Evolutionary conservation across 2,888 invertebrate genomes (phyloP).

Genomic region (Metallyticus violacea): DNA sequence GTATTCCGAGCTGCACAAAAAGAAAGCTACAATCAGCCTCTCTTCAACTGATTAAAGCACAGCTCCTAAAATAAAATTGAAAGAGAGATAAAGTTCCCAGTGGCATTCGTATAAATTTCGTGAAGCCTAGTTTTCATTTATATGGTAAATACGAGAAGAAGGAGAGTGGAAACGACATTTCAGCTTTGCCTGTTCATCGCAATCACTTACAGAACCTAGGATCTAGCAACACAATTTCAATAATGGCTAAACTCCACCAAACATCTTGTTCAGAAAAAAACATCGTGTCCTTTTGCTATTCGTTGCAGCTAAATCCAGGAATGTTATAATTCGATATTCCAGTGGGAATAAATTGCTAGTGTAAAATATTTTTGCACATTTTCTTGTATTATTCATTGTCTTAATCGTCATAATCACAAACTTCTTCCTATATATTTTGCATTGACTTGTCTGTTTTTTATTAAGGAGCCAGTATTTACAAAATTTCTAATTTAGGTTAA

Average conservation of each 20-base stretch:
- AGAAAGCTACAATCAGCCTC: neutral
- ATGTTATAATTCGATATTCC: too few relatives aligned
- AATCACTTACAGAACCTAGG: neutral
- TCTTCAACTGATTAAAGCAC: neutral
- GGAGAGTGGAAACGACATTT: neutral
- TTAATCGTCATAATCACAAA: too few relatives aligned
- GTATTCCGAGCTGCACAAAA: neutral
- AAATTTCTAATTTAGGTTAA: too few relatives aligned
- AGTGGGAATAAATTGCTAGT: too few relatives aligned
- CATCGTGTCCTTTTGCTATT: too few relatives aligned
- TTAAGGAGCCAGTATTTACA: too few relatives aligned
- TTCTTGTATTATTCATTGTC: too few relatives aligned
- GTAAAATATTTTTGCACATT: too few relatives aligned
- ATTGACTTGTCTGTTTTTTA: too few relatives aligned
- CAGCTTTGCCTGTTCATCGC: neutral
- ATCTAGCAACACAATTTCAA: neutral
- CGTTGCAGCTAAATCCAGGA: too few relatives aligned
- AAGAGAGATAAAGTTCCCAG: neutral
- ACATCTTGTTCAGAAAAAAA: neutral
- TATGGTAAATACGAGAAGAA: neutral
- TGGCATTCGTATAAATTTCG: neutral
- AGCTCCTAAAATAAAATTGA: neutral
- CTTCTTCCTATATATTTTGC: too few relatives aligned
- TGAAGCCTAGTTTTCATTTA: neutral
- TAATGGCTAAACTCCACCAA: neutral